Evolutionary conservation across 2,113 vertebrate species (phyloP), one percentile per base, ranked within the genome.

Genomic region (Semnornis frantzii): DNA sequence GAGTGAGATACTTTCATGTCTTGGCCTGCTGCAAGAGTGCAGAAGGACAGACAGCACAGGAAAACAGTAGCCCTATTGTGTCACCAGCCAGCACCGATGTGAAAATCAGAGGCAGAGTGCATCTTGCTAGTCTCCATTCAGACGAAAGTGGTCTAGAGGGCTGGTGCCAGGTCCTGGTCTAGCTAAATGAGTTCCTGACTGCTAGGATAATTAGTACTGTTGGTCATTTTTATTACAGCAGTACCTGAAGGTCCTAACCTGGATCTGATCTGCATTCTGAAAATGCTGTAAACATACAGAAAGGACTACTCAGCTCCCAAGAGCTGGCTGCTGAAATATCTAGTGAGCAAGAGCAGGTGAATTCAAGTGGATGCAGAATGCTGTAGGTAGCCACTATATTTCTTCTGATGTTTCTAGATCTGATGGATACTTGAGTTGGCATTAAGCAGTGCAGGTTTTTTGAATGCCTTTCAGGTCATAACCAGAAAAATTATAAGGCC

Each of bases 161-260:
- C 19, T 1, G 0, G 20, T 4, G 1, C 11, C 12, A 44, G 15
- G 33, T 44, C 31, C 33, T 25, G 4, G 16, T 64, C 63, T 62
- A 71, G 16, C 12, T 73, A 27, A 52, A 42, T 52, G 16, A 31
- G 50, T 23, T 37, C 10, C 39, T 78, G 54, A 20, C 23, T 72
- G 13, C 66, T 66, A 55, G 30, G 24, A 21, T 63, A n/a, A 42
- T 39, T 14, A 73, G 13, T 31, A 69, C 23, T 37, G 9, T 33
- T 28, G 24, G 64, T 55, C 28, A 42, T 1, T 52, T 59, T 64
- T 73, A 39, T 42, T 66, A n/a, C 46, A 84, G 46, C 18, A 46
- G 10, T 55, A 44, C 19, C 48, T 71, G 24, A 42, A 68, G 14
- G 15, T 42, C 33, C 31, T 64, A 70, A 28, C 28, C 69, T 78